Percentiles rank a stretch among this genome's conserved stretches.
These are phyloP conservation scores for Lepidurus apus DNA, from an alignment of 1,140 invertebrate species.

Conservation along the genomic window DNA sequence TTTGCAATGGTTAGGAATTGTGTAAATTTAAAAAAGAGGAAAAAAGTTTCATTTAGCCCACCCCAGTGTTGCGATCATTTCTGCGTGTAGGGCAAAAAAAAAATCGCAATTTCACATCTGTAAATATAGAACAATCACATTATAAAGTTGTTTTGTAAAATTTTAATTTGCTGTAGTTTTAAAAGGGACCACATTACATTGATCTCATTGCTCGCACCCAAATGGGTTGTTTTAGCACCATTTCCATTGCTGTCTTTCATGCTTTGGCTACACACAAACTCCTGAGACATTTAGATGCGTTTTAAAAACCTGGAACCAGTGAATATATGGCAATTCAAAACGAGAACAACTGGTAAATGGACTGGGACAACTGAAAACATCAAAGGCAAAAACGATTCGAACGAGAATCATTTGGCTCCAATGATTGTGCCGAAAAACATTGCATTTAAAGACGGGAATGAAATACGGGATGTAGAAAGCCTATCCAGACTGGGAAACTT, in stretches of 20 bases:
- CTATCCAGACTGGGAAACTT: neutral
- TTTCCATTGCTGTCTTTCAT: neutral
- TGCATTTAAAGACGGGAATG: neutral
- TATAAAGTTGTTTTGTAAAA: too few species aligned
- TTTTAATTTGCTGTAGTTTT: neutral
- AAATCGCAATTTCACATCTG: too few species aligned
- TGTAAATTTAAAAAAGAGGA: neutral
- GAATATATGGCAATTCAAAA: neutral
- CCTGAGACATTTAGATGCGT: neutral
- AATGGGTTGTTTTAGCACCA: neutral
- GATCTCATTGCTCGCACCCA: constrained; percentile 1
- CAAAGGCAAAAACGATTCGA: neutral
- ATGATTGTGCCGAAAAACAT: neutral
- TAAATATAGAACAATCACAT: too few species aligned
- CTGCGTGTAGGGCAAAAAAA: too few species aligned
- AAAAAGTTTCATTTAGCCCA: neutral
- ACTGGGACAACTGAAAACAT: neutral
- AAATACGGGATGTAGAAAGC: neutral
- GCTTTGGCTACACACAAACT: neutral
- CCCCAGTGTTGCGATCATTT: too few species aligned
- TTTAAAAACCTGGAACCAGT: neutral
- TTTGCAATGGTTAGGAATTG: constrained; percentile 18
- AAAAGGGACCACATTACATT: constrained; percentile 19
- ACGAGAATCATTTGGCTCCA: neutral
- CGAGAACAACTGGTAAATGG: neutral